phyloP scores from a whole-genome alignment of 1,140 invertebrate species.

The Uloborus diversus region DNA sequence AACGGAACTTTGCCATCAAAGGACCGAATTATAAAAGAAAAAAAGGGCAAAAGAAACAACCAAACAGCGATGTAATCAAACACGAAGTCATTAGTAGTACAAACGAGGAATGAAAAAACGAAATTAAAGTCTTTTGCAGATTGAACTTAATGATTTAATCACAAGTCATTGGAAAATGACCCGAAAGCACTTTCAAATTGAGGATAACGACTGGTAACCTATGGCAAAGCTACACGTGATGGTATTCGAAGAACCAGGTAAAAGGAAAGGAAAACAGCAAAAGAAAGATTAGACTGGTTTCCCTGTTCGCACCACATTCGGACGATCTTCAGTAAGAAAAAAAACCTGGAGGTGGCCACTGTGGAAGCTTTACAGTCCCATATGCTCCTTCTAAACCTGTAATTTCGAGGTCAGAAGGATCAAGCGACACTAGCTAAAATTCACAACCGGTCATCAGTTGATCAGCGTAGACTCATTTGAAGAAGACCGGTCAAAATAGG shows the following conservation, averaged over 20 bases:
- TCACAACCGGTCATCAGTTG: conserved; percentile 26
- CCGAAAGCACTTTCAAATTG: neutral
- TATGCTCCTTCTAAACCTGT: conserved; percentile 20
- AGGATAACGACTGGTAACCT: conserved; percentile 30
- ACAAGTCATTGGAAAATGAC: neutral
- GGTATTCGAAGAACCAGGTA: neutral
- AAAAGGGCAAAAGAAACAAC: neutral
- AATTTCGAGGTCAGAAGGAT: conserved; percentile 14
- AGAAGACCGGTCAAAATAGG: neutral
- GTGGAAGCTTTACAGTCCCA: neutral
- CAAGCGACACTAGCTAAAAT: neutral
- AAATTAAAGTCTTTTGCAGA: conserved; percentile 9
- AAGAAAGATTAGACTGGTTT: neutral
- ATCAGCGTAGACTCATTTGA: neutral
- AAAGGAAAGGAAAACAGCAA: neutral
- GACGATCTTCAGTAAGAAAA: neutral
- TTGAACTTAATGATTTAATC: conserved; percentile 37
- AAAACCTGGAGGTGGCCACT: neutral
- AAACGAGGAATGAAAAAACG: neutral
- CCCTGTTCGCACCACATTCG: conserved; percentile 11
- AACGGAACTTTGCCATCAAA: conserved; percentile 13
- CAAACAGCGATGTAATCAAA: neutral
- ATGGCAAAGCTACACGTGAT: conserved; percentile 21
- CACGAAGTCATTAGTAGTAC: neutral
- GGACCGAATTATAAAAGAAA: neutral